Conservation (phyloP, 2,797 vertebrate species). For the Fistularia commersonii region DNA sequence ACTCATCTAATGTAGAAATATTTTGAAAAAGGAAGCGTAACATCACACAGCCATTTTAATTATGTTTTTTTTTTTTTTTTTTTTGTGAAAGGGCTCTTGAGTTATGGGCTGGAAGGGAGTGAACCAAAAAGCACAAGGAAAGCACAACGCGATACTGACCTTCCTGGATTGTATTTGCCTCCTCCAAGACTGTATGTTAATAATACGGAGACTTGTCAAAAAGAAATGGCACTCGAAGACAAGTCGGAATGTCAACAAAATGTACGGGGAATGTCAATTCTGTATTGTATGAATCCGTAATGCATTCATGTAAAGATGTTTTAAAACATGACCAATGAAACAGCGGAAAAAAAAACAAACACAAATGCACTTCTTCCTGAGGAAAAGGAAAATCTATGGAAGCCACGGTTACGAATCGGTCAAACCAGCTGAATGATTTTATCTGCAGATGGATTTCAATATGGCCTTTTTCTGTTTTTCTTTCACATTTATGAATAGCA, state of each 20-base stretch:
- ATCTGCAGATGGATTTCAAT: slow-evolving; percentile 15
- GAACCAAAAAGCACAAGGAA: slow-evolving; percentile 78
- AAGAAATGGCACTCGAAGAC: slow-evolving; percentile 20
- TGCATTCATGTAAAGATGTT: slow-evolving; percentile 50
- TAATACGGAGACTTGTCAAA: slow-evolving; percentile 48
- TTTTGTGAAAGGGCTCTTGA: slow-evolving; percentile 50
- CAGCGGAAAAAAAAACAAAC: slow-evolving; percentile 1
- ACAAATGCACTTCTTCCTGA: neutral
- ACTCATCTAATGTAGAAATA: too few species aligned
- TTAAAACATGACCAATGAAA: neutral
- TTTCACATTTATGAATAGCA: neutral
- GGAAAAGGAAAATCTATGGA: too few species aligned
- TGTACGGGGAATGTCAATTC: slow-evolving; percentile 63
- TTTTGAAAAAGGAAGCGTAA: neutral
- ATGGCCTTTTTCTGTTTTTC: slow-evolving; percentile 6
- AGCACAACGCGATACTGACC: slow-evolving; percentile 64
- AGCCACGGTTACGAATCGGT: slow-evolving; percentile 17
- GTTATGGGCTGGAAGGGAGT: slow-evolving; percentile 24
- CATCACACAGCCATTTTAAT: neutral
- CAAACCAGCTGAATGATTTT: slow-evolving; percentile 79
- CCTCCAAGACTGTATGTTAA: slow-evolving; percentile 2
- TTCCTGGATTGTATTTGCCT: slow-evolving; percentile 30
- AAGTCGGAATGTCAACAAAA: slow-evolving; percentile 49
- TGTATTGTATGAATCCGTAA: slow-evolving; percentile 61
- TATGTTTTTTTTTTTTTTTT: neutral